A percentile compares a stretch with the other conserved stretches of the same genome.
Conservation (phyloP, 2,113 vertebrate species). For the Amazona vittata region DNA sequence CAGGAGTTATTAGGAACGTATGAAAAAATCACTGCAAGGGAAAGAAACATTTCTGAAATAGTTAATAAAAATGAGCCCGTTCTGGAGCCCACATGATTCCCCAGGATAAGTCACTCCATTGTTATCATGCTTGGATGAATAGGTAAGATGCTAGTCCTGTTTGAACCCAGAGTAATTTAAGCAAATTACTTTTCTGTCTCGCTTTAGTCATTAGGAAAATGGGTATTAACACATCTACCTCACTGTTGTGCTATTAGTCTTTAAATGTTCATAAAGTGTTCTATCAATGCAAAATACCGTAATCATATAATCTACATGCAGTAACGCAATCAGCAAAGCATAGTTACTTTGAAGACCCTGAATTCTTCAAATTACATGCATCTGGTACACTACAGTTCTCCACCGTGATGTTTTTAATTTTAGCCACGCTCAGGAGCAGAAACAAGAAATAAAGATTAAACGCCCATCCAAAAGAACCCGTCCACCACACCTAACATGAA, state of each 20-base stretch:
- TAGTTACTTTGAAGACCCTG: conserved; percentile 28
- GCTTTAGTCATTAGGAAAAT: conserved; percentile 63
- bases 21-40: background rate
- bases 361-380: conserved; percentile 31
- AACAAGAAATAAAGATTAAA: conserved; percentile 30
- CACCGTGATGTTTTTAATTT: conserved; percentile 19
- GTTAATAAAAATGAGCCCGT: conserved; percentile 40
- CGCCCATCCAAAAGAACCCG: background rate
- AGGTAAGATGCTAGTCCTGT: conserved; percentile 24
- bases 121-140: conserved; percentile 45
- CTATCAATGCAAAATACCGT: conserved; percentile 46
- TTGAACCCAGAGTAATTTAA: conserved; percentile 47
- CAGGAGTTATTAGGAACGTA: conserved; percentile 33
- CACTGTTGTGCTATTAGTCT: conserved; percentile 45
- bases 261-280: conserved; percentile 39
- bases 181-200: conserved; percentile 65
- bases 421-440: background rate
- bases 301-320: conserved; percentile 51
- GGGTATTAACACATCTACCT: conserved; percentile 47
- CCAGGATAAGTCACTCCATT: conserved; percentile 55
- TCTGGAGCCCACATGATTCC: conserved; percentile 29
- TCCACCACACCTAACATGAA: background rate
- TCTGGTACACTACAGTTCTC: conserved; percentile 4
- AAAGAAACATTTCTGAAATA: conserved; percentile 54
- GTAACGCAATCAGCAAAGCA: conserved; percentile 45